phyloP scores from a whole-genome alignment of 1,140 invertebrate genomes.

The Heliothis subflexa region DNA sequence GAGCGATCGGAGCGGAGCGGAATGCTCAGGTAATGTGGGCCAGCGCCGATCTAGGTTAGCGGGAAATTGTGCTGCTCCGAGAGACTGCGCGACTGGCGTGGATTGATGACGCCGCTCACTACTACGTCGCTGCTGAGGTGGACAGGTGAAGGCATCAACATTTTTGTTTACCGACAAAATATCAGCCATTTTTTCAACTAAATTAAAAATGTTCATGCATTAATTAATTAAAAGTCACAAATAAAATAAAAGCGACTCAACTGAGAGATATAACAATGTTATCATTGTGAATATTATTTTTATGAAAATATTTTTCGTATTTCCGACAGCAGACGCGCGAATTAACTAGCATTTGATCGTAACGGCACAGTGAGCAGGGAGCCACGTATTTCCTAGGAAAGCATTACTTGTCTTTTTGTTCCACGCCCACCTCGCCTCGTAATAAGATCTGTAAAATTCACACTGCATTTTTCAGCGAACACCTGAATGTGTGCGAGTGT shows the following conservation, averaged over 20 bases:
- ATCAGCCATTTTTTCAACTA: too few species aligned
- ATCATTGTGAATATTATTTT: background rate
- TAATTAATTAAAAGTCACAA: too few species aligned
- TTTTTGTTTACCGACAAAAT: too few species aligned
- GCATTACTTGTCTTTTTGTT: background rate
- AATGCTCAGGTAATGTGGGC: slow-evolving; percentile 8
- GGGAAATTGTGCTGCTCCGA: background rate
- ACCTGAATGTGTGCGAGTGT: background rate
- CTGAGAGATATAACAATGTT: background rate
- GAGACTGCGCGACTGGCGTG: too few species aligned
- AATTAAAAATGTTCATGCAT: too few species aligned
- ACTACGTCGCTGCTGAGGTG: too few species aligned
- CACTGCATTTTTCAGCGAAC: slow-evolving; percentile 4
- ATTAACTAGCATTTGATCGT: slow-evolving; percentile 1
- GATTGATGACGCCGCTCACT: too few species aligned
- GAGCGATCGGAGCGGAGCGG: slow-evolving; percentile 24
- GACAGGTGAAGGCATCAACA: too few species aligned
- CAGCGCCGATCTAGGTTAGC: background rate
- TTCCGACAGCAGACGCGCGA: background rate
- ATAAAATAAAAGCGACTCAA: too few species aligned
- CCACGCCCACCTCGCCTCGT: background rate
- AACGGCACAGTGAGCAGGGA: background rate
- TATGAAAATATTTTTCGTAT: background rate
- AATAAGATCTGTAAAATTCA: slow-evolving; percentile 23
- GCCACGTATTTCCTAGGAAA: background rate